Conservation (phyloP, 2,888 invertebrate species). For the Tiliacea aurago region DNA sequence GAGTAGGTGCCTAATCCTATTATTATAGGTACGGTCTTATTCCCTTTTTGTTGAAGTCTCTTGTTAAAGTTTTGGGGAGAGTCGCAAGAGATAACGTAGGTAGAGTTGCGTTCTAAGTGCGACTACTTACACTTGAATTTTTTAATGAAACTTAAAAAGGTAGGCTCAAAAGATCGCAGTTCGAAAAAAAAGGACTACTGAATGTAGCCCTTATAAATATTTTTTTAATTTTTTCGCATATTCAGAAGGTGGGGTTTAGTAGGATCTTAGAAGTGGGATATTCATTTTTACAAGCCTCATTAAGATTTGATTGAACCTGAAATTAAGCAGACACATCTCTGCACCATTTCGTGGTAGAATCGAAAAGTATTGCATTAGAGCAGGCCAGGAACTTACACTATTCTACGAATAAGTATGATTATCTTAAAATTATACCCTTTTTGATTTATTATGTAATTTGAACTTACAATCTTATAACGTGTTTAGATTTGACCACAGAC, state of each 20-base stretch:
- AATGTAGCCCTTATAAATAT: neutral
- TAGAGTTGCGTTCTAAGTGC: neutral
- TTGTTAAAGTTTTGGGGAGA: constrained; percentile 22
- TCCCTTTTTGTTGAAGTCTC: constrained; percentile 20
- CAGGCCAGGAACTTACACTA: neutral
- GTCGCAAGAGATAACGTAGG: too few species aligned
- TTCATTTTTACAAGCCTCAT: neutral
- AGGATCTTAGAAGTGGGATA: too few species aligned
- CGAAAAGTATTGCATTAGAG: neutral
- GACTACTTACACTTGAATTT: neutral
- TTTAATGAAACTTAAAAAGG: neutral
- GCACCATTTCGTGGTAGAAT: neutral
- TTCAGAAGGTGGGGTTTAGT: neutral
- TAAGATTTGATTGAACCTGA: neutral
- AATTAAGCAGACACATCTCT: neutral
- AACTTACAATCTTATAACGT: constrained; percentile 53
- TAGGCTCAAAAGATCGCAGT: too few species aligned
- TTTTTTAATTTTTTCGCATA: neutral
- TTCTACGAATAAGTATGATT: constrained; percentile 6
- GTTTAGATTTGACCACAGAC: too few species aligned
- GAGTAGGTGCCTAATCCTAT: constrained; percentile 17
- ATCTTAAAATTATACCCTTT: constrained; percentile 1
- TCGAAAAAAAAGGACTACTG: neutral
- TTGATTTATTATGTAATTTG: constrained; percentile 34
- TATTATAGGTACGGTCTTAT: neutral